Evolutionary conservation across 2,797 vertebrate genomes (phyloP).

Genomic region (Siniperca obscura): DNA sequence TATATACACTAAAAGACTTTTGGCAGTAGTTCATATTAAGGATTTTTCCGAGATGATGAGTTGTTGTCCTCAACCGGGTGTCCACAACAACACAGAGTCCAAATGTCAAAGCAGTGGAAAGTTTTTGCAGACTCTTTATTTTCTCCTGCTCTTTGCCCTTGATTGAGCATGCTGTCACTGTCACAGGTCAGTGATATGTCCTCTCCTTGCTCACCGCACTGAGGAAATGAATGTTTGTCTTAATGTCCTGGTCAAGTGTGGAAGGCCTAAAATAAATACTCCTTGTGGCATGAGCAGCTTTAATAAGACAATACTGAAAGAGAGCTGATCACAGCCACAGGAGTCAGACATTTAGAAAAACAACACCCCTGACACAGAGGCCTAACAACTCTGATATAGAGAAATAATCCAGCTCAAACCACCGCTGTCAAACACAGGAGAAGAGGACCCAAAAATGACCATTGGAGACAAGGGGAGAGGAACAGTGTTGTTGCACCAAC

Average conservation of each 20-base stretch:
- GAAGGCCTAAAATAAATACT: slow-evolving; percentile 33
- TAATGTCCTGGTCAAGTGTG: slow-evolving; percentile 21
- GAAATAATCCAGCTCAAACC: background rate
- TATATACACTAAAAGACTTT: background rate
- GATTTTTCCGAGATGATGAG: slow-evolving; percentile 3
- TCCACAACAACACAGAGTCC: slow-evolving; percentile 15
- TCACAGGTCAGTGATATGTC: slow-evolving; percentile 55
- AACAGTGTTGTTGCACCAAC: background rate
- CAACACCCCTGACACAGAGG: background rate
- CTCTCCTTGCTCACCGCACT: slow-evolving; percentile 34
- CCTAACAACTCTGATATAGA: background rate
- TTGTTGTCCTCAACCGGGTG: slow-evolving; percentile 13
- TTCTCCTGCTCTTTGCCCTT: slow-evolving; percentile 50
- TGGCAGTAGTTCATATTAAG: slow-evolving; percentile 5
- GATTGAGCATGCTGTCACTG: slow-evolving; percentile 50
- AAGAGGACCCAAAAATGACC: background rate
- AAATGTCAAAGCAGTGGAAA: slow-evolving; percentile 27
- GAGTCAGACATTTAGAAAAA: slow-evolving; percentile 13
- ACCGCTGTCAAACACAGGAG: background rate
- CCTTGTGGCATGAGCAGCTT: slow-evolving; percentile 14
- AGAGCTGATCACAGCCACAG: slow-evolving; percentile 12
- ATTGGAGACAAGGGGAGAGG: background rate
- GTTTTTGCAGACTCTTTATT: slow-evolving; percentile 42
- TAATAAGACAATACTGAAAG: slow-evolving; percentile 32
- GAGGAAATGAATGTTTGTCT: slow-evolving; percentile 50